Base-by-base conservation (phyloP, 1,140 invertebrate species). In the Leptinotarsa lineolata region DNA sequence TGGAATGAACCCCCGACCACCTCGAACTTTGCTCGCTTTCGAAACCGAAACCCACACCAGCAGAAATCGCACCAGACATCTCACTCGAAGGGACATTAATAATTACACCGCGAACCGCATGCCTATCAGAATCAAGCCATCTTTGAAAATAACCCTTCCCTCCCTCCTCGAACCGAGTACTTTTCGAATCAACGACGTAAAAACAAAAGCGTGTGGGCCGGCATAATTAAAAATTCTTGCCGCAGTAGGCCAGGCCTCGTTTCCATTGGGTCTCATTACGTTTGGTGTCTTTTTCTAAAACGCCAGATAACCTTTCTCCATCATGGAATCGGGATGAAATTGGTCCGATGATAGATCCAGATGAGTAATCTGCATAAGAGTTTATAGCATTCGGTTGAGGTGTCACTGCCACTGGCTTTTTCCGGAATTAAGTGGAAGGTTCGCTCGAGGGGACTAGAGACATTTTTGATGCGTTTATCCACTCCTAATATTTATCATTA, bases 181-280 rank as follows among this genome's bases (percentile, higher is more conserved):
- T 81, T 80, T 80, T 77, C 75, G 81, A 78, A 81, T 80, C 80
- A 74, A 77, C 74, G 72, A 70, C 76, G 79, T 76, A 75, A 79
- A 83, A 79, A 83, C 81, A 83, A 83, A 81, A 77, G 76, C 71
- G 72, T 77, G 81, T 81, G 81, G 81, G 81, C 80, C 74, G 81
- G 81, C 75, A 78, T 83, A 82, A 83, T 83, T 83, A 83, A 83
- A 83, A 83, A 83, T 82, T 82, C 68, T 46, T 58, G 24, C 81
- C 67, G 67, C 75, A 54, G 72, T 72, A 74, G 72, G 69, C 72
- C 54, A 69, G 68, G 68, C 68, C 30, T 69, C 68, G 48, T 58
- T 69, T 69, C 30, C 68, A 69, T 69, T 69, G 68, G 68, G 68
- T 59, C 68, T 59, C 68, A 69, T 69, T 69, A 60, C 48, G 21